Evolutionary conservation across 2,113 vertebrate species (phyloP).

Genomic region (Cariama cristata): DNA sequence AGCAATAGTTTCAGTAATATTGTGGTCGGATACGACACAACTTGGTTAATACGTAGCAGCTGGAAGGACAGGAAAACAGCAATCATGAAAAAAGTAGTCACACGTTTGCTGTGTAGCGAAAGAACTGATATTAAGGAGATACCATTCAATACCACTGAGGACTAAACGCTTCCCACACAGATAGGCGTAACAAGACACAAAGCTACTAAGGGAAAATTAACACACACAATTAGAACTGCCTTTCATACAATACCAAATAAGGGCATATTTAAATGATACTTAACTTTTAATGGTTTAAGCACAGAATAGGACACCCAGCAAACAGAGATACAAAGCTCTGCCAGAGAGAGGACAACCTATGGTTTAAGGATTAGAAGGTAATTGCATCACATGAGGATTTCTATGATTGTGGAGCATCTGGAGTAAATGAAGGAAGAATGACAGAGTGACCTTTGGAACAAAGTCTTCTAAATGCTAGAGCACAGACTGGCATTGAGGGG

Average conservation of each 20-base stretch:
- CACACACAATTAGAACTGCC: neutral
- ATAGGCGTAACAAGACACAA: neutral
- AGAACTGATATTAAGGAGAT: neutral
- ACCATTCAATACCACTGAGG: neutral
- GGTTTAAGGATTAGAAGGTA: conserved; percentile 22
- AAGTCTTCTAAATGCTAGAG: neutral
- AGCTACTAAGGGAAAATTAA: neutral
- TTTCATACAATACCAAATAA: neutral
- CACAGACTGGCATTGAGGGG: neutral
- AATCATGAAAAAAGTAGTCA: neutral
- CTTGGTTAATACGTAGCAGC: neutral
- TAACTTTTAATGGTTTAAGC: neutral
- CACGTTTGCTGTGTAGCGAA: neutral
- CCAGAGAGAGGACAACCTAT: neutral
- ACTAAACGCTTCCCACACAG: neutral
- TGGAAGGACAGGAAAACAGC: neutral
- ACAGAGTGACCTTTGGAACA: conserved; percentile 10
- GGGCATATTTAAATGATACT: neutral
- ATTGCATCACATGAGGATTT: conserved; percentile 7
- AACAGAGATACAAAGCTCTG: neutral
- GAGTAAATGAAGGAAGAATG: neutral
- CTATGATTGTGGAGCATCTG: neutral
- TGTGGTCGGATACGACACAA: neutral
- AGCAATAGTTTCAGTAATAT: neutral
- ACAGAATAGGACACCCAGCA: neutral